These are phyloP conservation scores for Pachypanchax playfairii DNA, from an alignment of 2,113 vertebrate genomes.

Conservation along the genomic window DNA sequence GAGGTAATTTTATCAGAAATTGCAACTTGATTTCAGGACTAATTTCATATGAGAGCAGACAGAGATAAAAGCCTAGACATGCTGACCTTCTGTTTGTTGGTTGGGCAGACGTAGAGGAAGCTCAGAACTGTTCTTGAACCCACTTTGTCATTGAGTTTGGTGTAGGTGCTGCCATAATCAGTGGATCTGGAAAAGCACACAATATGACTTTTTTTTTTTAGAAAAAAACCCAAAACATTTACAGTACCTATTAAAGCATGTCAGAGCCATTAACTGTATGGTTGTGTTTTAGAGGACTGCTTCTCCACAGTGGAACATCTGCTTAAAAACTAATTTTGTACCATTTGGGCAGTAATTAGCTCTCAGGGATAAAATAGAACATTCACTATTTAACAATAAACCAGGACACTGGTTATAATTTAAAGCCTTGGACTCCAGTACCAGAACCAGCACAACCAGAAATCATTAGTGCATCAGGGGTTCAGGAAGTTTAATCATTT, in stretches of 20 bases:
- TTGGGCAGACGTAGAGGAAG: constrained; percentile 95
- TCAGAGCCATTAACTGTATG: constrained; percentile 60
- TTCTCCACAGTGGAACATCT: constrained; percentile 21
- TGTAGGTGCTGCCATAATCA: constrained; percentile 93
- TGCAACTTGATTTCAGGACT: constrained; percentile 13
- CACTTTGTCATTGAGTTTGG: constrained; percentile 93
- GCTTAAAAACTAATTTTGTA: constrained; percentile 45
- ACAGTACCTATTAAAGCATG: too few relatives aligned
- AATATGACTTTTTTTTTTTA: constrained; percentile 12
- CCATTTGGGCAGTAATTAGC: constrained; percentile 13
- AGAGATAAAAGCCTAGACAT: constrained; percentile 49
- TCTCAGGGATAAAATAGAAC: constrained; percentile 29
- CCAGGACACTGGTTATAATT: background rate
- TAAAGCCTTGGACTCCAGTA: background rate
- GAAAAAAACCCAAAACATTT: constrained; percentile 35
- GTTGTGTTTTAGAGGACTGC: constrained; percentile 35
- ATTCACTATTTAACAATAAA: background rate
- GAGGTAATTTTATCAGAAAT: constrained; percentile 13
- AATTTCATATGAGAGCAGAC: constrained; percentile 10
- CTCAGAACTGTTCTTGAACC: constrained; percentile 93
- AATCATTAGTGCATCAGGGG: constrained; percentile 3
- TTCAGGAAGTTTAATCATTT: constrained; percentile 3
- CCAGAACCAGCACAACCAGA: constrained; percentile 5
- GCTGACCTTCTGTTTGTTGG: constrained; percentile 95
- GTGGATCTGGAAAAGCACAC: constrained; percentile 82